phyloP scores from a whole-genome alignment of 2,888 invertebrate genomes.

The Priocnemis perturbator region DNA sequence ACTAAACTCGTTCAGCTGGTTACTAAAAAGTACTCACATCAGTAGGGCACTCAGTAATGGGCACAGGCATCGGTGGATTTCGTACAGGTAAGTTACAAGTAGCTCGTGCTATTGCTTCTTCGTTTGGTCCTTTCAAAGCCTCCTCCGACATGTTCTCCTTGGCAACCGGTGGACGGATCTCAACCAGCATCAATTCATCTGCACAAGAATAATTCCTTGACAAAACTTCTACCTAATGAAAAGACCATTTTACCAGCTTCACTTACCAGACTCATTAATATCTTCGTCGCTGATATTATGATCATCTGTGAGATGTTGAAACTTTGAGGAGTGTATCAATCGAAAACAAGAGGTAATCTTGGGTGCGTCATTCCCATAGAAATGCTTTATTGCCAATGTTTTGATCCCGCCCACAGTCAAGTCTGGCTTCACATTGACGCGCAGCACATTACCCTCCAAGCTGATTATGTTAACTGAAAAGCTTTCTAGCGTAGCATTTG shows the following conservation, averaged over 20 bases:
- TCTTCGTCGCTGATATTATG: conserved; percentile 61
- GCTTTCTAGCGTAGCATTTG: conserved; percentile 57
- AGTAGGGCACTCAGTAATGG: conserved; percentile 75
- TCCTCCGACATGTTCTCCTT: conserved; percentile 66
- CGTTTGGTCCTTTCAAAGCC: conserved; percentile 75
- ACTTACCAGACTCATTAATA: conserved; percentile 63
- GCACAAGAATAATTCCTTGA: conserved; percentile 1
- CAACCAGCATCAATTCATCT: conserved; percentile 69
- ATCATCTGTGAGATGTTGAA: conserved; percentile 63
- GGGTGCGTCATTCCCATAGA: conserved; percentile 62
- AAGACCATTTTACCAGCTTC: not conserved
- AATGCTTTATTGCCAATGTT: conserved; percentile 65
- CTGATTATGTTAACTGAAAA: conserved; percentile 68
- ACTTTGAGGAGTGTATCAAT: conserved; percentile 61
- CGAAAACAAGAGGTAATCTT: conserved; percentile 59
- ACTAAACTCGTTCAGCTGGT: too few species aligned
- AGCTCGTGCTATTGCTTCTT: conserved; percentile 75
- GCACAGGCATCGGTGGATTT: conserved; percentile 68
- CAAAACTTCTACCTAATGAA: conserved; percentile 7
- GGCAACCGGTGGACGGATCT: conserved; percentile 47
- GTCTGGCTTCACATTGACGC: conserved; percentile 60
- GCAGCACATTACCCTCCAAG: conserved; percentile 65
- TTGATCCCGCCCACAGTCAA: conserved; percentile 67
- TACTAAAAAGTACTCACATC: conserved; percentile 72
- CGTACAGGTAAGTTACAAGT: conserved; percentile 74